A percentile compares a stretch with the other conserved stretches of the same genome.
Conservation (phyloP, 2,888 invertebrate species). For the Hybos culiciformis region DNA sequence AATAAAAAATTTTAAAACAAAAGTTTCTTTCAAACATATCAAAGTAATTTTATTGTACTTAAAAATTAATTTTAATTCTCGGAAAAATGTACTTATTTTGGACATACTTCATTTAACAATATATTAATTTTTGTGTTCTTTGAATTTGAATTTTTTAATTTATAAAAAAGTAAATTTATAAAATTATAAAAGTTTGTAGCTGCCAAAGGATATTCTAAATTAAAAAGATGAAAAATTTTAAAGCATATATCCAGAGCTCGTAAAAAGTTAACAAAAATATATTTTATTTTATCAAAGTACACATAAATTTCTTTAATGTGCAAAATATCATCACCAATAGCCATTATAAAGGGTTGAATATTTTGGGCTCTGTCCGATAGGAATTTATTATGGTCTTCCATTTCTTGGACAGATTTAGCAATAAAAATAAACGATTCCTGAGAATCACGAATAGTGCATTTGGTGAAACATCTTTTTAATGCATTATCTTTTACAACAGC, state of each 20-base stretch:
- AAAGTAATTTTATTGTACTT: too few species aligned
- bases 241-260: constrained; percentile 3
- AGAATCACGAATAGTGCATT: constrained; percentile 1
- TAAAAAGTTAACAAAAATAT: background rate
- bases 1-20: too few species aligned
- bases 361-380: background rate
- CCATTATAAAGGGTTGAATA: constrained; percentile 1
- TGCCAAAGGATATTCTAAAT: constrained; percentile 2
- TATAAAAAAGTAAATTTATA: constrained; percentile 1
- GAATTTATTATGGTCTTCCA: background rate
- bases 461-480: background rate
- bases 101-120: too few species aligned
- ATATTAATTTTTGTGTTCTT: too few species aligned
- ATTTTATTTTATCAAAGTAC: background rate
- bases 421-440: constrained; percentile 1
- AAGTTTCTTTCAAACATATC: too few species aligned
- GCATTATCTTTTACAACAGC: background rate
- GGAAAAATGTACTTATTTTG: too few species aligned
- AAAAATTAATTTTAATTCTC: too few species aligned
- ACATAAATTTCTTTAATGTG: background rate
- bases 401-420: background rate
- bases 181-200: background rate
- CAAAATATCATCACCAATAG: background rate
- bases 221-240: constrained; percentile 1
- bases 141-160: too few species aligned